A percentile compares a stretch with the other conserved stretches of the same genome.
Conservation (phyloP, 1,140 invertebrate species). For the Charaxes varanes region DNA sequence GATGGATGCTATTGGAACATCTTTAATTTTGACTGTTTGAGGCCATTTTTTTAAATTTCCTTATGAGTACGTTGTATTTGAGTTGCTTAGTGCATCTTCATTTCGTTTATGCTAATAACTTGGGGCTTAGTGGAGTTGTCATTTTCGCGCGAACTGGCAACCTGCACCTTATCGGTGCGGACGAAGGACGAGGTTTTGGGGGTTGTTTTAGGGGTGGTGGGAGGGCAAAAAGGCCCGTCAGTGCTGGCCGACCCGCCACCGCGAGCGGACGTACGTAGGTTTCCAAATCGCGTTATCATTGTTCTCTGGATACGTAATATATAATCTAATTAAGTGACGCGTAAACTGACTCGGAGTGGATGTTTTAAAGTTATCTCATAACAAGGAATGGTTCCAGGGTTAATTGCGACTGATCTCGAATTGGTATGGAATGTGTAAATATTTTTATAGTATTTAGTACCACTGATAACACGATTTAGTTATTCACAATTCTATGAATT, state of each 20-base stretch:
- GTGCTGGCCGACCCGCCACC: conserved; percentile 50
- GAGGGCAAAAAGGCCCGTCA: conserved; percentile 41
- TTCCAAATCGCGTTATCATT: conserved; percentile 15
- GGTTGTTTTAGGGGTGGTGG: conserved; percentile 39
- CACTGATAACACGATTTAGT: too few species aligned
- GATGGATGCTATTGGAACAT: too few species aligned
- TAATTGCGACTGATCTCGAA: conserved; percentile 13
- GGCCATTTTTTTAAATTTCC: too few species aligned
- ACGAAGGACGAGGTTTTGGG: conserved; percentile 45
- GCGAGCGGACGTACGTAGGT: conserved; percentile 43
- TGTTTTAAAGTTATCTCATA: conserved; percentile 34
- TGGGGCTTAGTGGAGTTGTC: conserved; percentile 50
- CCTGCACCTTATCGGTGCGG: conserved; percentile 48
- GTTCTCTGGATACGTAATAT: conserved; percentile 18
- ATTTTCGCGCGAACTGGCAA: conserved; percentile 40
- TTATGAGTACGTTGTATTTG: too few species aligned
- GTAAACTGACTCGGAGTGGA: conserved; percentile 55
- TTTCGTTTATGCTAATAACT: conserved; percentile 64
- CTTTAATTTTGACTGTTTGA: too few species aligned
- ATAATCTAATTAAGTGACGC: conserved; percentile 62
- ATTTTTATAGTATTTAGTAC: conserved; percentile 17
- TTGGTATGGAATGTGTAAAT: conserved; percentile 29
- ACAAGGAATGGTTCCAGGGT: conserved; percentile 37
- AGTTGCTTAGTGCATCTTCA: conserved; percentile 45
- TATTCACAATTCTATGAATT: too few species aligned